Evolutionary conservation across 2,888 invertebrate genomes (phyloP).

Genomic region (Scrobipalpa atriplicella): DNA sequence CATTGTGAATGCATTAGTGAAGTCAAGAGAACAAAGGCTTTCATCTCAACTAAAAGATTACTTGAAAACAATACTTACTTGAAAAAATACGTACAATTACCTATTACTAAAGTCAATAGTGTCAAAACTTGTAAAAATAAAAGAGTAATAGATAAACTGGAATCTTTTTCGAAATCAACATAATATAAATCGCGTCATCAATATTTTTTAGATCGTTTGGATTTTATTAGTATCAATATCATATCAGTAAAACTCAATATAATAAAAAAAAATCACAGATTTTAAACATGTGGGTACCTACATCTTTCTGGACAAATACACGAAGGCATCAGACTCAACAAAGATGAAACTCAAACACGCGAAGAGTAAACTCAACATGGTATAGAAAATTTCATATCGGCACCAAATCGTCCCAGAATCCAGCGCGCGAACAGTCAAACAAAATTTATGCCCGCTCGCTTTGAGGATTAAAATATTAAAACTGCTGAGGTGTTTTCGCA

Average conservation of each 20-base stretch:
- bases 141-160: too few relatives aligned
- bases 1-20: too few relatives aligned
- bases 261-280: neutral
- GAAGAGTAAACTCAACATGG: slow-evolving; percentile 28
- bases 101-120: too few relatives aligned
- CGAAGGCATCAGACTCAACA: neutral
- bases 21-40: too few relatives aligned
- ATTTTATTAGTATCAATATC: neutral
- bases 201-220: too few relatives aligned
- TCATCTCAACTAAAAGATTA: too few relatives aligned
- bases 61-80: too few relatives aligned
- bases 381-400: slow-evolving; percentile 38
- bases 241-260: neutral
- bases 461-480: slow-evolving; percentile 73
- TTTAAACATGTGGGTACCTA: too few relatives aligned
- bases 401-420: slow-evolving; percentile 38
- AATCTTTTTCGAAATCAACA: too few relatives aligned
- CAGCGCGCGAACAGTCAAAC: slow-evolving; percentile 59
- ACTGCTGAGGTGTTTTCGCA: slow-evolving; percentile 72
- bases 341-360: slow-evolving; percentile 22
- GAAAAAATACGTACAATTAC: too few relatives aligned
- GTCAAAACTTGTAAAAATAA: too few relatives aligned
- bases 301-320: slow-evolving; percentile 4
- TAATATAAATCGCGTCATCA: too few relatives aligned
- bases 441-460: slow-evolving; percentile 63